phyloP scores from a whole-genome alignment of 2,888 invertebrate species.

The Agriotes lineatus region DNA sequence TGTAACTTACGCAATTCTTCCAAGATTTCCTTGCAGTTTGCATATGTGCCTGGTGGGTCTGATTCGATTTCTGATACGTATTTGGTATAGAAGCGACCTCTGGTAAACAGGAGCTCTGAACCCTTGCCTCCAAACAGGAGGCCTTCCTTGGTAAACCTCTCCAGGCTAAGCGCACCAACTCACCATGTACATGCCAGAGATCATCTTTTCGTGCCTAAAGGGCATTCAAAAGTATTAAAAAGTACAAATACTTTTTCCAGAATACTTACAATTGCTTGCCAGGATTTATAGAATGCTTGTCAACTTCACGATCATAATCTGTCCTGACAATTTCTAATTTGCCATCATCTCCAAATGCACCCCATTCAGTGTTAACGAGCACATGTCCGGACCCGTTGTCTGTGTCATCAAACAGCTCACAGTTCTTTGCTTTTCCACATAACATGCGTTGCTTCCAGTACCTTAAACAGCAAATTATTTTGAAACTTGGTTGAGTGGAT shows the following conservation, averaged over 20 bases:
- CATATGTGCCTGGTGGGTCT: conserved; percentile 83
- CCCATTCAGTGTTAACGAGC: conserved; percentile 97
- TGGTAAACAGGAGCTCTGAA: conserved; percentile 81
- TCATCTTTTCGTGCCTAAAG: conserved; percentile 95
- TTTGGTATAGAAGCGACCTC: conserved; percentile 94
- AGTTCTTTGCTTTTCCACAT: conserved; percentile 91
- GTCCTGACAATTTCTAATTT: conserved; percentile 88
- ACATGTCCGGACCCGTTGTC: conserved; percentile 76
- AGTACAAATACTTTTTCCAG: too few species aligned
- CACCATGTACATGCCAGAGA: conserved; percentile 99
- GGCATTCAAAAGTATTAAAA: too few species aligned
- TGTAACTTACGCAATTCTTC: conserved; percentile 81
- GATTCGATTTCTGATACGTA: conserved; percentile 98
- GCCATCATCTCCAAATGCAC: conserved; percentile 95
- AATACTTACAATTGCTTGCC: conserved; percentile 82
- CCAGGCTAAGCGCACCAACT: conserved; percentile 89
- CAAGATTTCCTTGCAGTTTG: conserved; percentile 83
- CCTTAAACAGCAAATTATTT: conserved; percentile 67
- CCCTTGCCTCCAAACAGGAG: conserved; percentile 87
- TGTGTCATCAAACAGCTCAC: conserved; percentile 82
- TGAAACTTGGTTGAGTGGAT: too few species aligned
- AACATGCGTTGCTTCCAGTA: conserved; percentile 96
- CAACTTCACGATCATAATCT: conserved; percentile 86
- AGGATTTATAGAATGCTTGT: conserved; percentile 86
- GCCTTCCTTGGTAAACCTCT: conserved; percentile 83